Conservation (phyloP, 2,888 invertebrate species). For the Limnephilus marmoratus region DNA sequence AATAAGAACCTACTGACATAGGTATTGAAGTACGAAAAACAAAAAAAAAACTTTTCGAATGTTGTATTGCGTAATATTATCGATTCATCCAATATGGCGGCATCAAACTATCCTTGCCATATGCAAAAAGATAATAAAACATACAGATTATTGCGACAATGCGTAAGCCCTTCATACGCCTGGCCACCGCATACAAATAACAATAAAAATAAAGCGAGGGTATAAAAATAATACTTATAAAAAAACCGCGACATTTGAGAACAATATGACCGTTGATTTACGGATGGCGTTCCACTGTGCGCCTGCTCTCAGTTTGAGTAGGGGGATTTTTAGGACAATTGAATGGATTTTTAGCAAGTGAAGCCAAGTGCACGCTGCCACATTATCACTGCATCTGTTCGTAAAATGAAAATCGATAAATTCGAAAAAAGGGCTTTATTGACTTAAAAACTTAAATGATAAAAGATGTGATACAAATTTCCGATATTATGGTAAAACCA, state of each 20-base stretch:
- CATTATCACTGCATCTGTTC: not conserved
- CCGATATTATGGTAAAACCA: no score
- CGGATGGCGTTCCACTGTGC: not conserved
- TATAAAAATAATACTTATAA: not conserved
- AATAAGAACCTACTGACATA: not conserved
- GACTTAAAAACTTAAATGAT: no score
- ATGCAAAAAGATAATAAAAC: conserved; percentile 23
- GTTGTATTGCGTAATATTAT: not conserved
- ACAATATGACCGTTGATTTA: not conserved
- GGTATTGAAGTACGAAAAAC: not conserved
- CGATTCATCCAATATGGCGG: not conserved
- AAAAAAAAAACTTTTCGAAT: not conserved
- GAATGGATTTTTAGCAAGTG: conserved; percentile 9
- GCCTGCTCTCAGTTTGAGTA: not conserved
- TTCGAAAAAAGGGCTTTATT: not conserved
- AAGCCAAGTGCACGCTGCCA: not conserved
- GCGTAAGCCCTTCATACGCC: not conserved
- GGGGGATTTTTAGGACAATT: conserved; percentile 16
- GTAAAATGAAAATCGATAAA: not conserved
- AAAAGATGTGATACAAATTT: no score
- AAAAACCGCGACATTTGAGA: not conserved
- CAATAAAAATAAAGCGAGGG: not conserved
- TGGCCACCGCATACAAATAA: not conserved
- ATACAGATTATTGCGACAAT: not conserved
- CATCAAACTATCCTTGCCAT: not conserved